Base-by-base conservation (phyloP, 2,113 vertebrate genomes). In the Xenus cinereus region DNA sequence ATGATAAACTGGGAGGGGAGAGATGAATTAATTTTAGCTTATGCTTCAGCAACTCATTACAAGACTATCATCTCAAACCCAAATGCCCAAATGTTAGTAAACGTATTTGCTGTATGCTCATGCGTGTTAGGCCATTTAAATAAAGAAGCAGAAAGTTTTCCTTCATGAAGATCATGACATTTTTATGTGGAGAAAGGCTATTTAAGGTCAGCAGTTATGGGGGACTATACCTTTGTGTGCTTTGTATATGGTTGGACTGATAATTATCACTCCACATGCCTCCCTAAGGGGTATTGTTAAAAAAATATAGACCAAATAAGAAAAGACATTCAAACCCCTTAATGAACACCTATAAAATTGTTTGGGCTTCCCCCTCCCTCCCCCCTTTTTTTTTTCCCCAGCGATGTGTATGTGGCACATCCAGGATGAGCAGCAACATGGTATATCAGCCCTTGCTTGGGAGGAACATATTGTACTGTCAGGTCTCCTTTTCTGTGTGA, bases 111-210 rank as follows among this genome's bases (percentile, higher is more conserved):
- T 84, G 11, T 63, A 71, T 67, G 73, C 59, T 90, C 6, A 6
- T 84, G 35, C 2, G 2, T 81, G 33, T 89, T 95, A 84, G 46
- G 30, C 64, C 73, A 63, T 84, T 84, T 81, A 48, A 76, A 39
- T n/a, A 85, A 94, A 83, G n/a, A 84, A 78, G 66, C 32, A 77
- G 57, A 78, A 89, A 74, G 17, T n/a, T 94, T 90, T 89, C 30
- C 39, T 79, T 88, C 57, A 17, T 51, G 45, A 84, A 79, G 46
- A 92, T 45, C 1, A 5, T 92, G 39, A n/a, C 30, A 75, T 74
- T 90, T 92, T 48, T 56, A 15, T 26, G 16, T 33, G n/a, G 17
- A 89, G 39, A 88, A 94, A 88, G 60, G 74, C 64, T 80, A 26
- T 62, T 84, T 92, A 87, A 81, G 32, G 57, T 60, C 43, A 91